These are phyloP conservation scores for Sinosuthora webbiana DNA, from an alignment of 2,113 vertebrate genomes.

Conservation along the genomic window DNA sequence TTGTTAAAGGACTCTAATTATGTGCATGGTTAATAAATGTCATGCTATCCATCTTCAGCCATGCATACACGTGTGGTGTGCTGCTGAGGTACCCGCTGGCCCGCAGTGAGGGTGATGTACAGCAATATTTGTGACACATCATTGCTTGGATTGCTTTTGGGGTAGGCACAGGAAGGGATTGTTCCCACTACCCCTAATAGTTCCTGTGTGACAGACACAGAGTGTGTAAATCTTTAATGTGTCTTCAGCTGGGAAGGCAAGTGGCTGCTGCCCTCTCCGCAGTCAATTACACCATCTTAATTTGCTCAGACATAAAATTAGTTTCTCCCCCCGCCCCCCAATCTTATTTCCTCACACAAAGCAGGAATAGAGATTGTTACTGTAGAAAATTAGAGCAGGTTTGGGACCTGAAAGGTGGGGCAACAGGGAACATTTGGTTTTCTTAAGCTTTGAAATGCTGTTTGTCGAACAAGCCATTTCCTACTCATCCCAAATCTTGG, in stretches of 20 bases:
- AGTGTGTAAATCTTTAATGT: not conserved
- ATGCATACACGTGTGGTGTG: not conserved
- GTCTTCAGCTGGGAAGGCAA: not conserved
- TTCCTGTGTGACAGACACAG: not conserved
- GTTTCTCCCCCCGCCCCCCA: not conserved
- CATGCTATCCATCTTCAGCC: not conserved
- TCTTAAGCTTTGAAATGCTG: not conserved
- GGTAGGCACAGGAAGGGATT: not conserved
- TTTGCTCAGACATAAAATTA: conserved; percentile 17
- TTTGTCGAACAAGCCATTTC: not conserved
- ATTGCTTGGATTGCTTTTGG: not conserved
- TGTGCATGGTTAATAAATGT: conserved; percentile 52
- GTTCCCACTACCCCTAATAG: not conserved
- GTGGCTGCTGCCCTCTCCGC: not conserved
- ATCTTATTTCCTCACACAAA: not conserved
- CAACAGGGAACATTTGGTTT: not conserved
- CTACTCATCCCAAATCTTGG: not conserved
- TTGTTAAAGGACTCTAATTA: conserved; percentile 53
- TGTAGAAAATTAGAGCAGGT: not conserved
- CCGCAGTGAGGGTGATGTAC: not conserved
- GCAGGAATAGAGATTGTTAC: not conserved
- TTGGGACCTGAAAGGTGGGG: not conserved
- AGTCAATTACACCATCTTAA: not conserved
- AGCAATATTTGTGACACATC: not conserved
- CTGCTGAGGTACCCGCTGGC: not conserved